Percentiles rank a stretch among this genome's conserved stretches.
Evolutionary conservation across 2,113 vertebrate genomes (phyloP).

Genomic region (Amblyornis subalaris): DNA sequence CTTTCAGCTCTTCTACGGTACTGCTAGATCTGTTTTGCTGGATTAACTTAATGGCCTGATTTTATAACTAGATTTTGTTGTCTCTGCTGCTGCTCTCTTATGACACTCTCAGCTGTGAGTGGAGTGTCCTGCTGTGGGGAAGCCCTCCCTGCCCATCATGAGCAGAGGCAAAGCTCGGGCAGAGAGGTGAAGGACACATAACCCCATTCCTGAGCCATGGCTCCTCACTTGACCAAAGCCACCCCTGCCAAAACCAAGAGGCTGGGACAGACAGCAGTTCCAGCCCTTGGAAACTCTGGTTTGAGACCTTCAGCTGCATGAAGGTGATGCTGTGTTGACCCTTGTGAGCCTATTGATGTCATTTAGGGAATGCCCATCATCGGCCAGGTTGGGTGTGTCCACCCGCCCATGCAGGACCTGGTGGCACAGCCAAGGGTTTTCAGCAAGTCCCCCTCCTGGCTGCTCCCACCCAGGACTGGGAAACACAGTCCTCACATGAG

Average conservation of each 20-base stretch:
- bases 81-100: background rate
- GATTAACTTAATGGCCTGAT: background rate
- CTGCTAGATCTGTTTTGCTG: background rate
- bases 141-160: fast-evolving
- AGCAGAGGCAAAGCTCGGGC: background rate
- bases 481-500: fast-evolving
- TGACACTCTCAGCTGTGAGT: background rate
- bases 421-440: background rate
- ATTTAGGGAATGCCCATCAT: background rate
- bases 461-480: background rate
- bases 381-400: fast-evolving
- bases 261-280: background rate
- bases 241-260: background rate
- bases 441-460: background rate
- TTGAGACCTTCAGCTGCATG: background rate
- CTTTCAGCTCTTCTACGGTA: background rate
- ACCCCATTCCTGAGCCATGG: fast-evolving
- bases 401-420: background rate
- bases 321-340: background rate
- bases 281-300: background rate
- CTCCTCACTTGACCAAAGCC: background rate
- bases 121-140: background rate
- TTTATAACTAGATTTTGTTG: background rate
- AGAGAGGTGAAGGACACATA: background rate
- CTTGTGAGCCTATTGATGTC: background rate